Base-by-base conservation (phyloP, 2,888 invertebrate genomes). In the Melanchra persicariae region DNA sequence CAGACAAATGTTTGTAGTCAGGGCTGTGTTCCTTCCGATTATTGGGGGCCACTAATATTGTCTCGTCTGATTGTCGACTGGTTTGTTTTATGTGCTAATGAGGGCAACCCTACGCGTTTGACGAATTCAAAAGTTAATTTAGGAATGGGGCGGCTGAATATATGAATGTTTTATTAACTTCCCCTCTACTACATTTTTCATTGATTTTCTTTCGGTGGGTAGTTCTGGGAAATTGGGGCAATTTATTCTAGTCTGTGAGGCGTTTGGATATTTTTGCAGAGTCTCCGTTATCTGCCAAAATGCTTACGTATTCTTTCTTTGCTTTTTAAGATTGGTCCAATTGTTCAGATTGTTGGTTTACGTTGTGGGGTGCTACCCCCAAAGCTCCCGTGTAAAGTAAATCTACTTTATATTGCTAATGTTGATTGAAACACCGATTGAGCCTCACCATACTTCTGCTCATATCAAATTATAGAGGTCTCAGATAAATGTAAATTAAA, bases 1-100 rank as follows among this genome's bases (percentile, higher is more conserved):
- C 89, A 92, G 91, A 94, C 91, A 93, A 94, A 94, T 94, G 94
- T 92, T 91, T 91, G 89, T 87, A 81, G 86, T 86, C 89, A 91
- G 90, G 90, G 91, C 83, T 84, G 84, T 59, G 70, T 73, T 81
- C 70, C 77, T 72, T 76, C 69, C 78, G 73, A 83, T 84, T 85
- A 83, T 85, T 85, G 72, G 61, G 69, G 78, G 74, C 15, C 72
- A 79, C 77, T 79, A 68, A 77, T 81, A 82, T 77, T 76, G 80
- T 85, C 84, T 79, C 64, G 66, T 71, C 66, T 84, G 85, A 85
- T 81, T 85, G 84, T 81, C 79, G 79, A 69, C 84, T 81, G 87
- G 84, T 85, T 88, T 85, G 86, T 87, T 90, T 89, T 85, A 87
- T 87, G 88, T 88, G 88, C 83, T 90, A 91, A 91, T 89, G 87